Conservation (phyloP, 2,888 invertebrate species). For the Dorcus parallelipipedus region DNA sequence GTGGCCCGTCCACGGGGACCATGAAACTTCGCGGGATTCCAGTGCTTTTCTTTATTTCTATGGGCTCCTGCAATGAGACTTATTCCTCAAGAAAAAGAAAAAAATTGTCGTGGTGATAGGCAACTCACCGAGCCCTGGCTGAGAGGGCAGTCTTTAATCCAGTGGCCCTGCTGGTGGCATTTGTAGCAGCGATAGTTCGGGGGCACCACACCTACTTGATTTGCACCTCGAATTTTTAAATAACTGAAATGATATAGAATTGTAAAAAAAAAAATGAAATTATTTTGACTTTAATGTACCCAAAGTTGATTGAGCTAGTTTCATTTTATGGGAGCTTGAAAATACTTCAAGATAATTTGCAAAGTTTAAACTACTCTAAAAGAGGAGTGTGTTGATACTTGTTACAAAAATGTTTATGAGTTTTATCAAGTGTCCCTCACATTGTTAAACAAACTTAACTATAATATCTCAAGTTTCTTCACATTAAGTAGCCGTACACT, state of each 20-base stretch:
- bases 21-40: conserved; percentile 97
- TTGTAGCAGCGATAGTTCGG: conserved; percentile 91
- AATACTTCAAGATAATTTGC: no score
- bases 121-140: conserved; percentile 54
- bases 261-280: not conserved
- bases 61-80: conserved; percentile 54
- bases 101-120: not conserved
- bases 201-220: conserved; percentile 87
- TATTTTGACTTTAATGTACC: no score
- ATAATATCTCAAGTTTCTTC: no score
- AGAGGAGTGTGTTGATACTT: no score
- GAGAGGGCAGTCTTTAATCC: conserved; percentile 93
- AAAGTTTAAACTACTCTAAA: no score
- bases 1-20: conserved; percentile 86
- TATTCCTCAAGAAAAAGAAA: not conserved
- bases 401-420: no score
- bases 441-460: no score
- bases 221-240: conserved; percentile 81
- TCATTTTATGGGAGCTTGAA: no score
- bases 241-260: conserved; percentile 59
- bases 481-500: no score
- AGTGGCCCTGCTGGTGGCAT: conserved; percentile 94
- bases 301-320: no score
- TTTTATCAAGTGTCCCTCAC: no score
- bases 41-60: conserved; percentile 89